A percentile compares a stretch with the other conserved stretches of the same genome.
Conservation (phyloP, 2,888 invertebrate species). For the Harmothoe impar region DNA sequence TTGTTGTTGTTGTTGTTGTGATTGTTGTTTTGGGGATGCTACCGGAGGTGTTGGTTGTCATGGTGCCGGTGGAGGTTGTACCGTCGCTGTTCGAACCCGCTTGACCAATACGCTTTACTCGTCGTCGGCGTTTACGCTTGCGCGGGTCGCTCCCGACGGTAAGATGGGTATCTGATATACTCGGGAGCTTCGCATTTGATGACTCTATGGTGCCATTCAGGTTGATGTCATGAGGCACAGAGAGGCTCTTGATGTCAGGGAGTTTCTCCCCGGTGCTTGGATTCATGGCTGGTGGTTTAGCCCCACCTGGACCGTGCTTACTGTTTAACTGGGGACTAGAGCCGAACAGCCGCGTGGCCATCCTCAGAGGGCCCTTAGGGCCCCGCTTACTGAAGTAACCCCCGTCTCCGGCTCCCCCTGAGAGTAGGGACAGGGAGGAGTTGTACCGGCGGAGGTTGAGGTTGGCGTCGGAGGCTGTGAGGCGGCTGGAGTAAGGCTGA, state of each 20-base stretch:
- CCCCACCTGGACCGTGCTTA: neutral
- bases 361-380: neutral
- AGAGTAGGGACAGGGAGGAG: neutral
- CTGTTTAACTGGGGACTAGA: conserved; percentile 12
- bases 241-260: conserved; percentile 40
- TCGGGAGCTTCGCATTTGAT: neutral
- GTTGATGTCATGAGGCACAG: conserved; percentile 32
- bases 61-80: conserved; percentile 5
- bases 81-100: neutral
- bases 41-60: neutral
- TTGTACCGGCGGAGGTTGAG: conserved; percentile 22
- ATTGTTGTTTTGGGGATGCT: neutral
- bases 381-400: neutral
- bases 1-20: neutral
- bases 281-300: neutral
- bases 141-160: neutral
- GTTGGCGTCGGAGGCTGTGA: neutral
- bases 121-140: neutral
- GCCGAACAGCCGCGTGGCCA: conserved; percentile 23
- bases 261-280: neutral
- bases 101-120: neutral
- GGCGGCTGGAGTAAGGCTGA: neutral
- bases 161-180: conserved; percentile 39
- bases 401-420: neutral
- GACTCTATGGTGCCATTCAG: neutral